Evolutionary conservation across 1,140 invertebrate genomes (phyloP).

Genomic region (Brachystomella parvula): DNA sequence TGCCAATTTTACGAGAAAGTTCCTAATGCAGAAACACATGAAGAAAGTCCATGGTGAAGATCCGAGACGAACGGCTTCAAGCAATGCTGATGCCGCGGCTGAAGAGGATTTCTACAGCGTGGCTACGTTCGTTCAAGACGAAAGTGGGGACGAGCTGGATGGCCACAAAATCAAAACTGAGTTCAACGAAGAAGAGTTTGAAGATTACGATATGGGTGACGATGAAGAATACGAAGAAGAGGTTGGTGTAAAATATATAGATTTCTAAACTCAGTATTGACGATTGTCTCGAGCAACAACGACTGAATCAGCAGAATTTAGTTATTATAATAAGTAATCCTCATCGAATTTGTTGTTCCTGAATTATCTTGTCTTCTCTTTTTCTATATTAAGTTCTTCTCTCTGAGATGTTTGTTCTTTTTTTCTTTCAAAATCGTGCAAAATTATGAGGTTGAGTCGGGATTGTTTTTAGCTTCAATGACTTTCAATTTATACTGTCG

Average conservation of each 20-base stretch:
- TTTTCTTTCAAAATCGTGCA: too few relatives aligned
- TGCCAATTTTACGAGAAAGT: conserved; percentile 42
- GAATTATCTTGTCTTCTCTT: too few relatives aligned
- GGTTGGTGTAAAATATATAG: background rate
- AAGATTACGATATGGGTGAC: background rate
- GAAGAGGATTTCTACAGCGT: background rate
- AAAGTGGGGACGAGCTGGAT: background rate
- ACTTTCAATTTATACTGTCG: too few relatives aligned
- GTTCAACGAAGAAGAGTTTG: background rate
- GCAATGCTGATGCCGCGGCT: background rate
- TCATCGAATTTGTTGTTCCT: background rate
- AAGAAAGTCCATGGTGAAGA: conserved; percentile 26
- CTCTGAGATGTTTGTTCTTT: too few relatives aligned
- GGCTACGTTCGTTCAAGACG: background rate
- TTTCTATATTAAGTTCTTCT: too few relatives aligned
- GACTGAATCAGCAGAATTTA: background rate
- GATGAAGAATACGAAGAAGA: background rate
- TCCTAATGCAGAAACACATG: conserved; percentile 43
- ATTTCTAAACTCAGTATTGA: background rate
- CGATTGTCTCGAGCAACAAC: background rate
- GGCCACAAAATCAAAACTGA: background rate
- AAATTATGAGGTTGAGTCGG: too few relatives aligned
- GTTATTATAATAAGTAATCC: background rate
- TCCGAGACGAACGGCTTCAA: background rate
- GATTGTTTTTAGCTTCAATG: too few relatives aligned